Evolutionary conservation across 2,797 vertebrate species (phyloP).

Genomic region (Sandelia bainsii): DNA sequence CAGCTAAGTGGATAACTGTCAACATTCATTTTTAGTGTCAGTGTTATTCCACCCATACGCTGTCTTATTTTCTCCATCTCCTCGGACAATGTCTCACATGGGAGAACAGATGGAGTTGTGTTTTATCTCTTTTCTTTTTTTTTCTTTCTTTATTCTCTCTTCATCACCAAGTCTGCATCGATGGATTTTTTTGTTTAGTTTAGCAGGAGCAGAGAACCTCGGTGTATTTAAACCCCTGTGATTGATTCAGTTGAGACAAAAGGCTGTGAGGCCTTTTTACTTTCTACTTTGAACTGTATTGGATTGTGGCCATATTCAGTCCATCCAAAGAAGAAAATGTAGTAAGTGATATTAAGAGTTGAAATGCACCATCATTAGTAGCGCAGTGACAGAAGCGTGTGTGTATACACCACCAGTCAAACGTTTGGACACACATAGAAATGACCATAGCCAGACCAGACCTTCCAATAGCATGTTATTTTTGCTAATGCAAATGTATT

Average conservation of each 20-base stretch:
- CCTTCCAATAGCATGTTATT: too few relatives aligned
- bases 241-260: conserved; percentile 9
- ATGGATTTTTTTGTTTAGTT: neutral
- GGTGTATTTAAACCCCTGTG: conserved; percentile 1
- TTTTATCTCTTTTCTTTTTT: neutral
- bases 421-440: too few relatives aligned
- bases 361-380: neutral
- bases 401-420: too few relatives aligned
- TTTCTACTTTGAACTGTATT: neutral
- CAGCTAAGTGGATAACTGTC: neutral
- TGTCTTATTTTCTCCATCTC: neutral
- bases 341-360: neutral
- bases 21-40: neutral
- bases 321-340: neutral
- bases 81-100: conserved; percentile 12
- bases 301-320: neutral
- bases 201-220: neutral
- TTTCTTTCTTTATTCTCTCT: neutral
- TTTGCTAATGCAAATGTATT: too few relatives aligned
- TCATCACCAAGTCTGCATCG: neutral
- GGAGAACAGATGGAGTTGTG: conserved; percentile 66
- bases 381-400: conserved; percentile 2
- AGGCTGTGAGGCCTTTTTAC: neutral
- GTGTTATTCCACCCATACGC: too few relatives aligned
- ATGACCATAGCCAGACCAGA: too few relatives aligned